phyloP scores from a whole-genome alignment of 1,140 invertebrate genomes.

The Idris sp. region DNA sequence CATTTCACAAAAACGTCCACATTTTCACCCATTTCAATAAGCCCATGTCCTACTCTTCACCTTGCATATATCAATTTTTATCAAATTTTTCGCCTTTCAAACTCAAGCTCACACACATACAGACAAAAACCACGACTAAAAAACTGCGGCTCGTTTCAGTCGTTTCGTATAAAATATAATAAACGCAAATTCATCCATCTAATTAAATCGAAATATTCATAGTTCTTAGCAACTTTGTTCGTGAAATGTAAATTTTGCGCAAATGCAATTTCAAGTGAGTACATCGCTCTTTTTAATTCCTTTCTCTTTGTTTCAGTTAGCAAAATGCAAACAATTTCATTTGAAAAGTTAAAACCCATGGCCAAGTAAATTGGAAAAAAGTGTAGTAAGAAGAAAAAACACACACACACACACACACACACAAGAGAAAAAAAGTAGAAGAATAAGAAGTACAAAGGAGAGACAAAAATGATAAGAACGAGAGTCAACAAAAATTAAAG shows the following conservation, averaged over 20 bases:
- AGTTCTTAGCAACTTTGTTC: no score
- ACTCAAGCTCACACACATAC: constrained; percentile 28
- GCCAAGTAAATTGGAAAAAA: constrained; percentile 20
- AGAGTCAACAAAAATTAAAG: constrained; percentile 18
- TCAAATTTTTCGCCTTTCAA: constrained; percentile 47
- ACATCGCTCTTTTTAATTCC: no score
- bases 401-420: no score
- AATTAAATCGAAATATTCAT: neutral
- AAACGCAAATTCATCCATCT: neutral
- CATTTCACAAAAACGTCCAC: constrained; percentile 52
- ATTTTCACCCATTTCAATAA: constrained; percentile 37
- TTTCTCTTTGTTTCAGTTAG: no score
- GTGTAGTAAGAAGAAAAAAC: neutral
- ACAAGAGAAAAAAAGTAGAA: no score
- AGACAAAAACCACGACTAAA: no score
- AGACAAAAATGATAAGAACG: neutral
- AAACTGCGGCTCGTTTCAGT: no score
- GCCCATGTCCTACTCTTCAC: constrained; percentile 2
- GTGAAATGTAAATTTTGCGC: no score
- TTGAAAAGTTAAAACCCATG: constrained; percentile 12
- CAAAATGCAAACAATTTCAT: constrained; percentile 10
- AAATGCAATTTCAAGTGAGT: no score
- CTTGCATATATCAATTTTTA: constrained; percentile 47
- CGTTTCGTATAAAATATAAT: constrained; percentile 10
- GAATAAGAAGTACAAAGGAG: neutral